Conservation (phyloP, 2,113 vertebrate genomes). For the Labrus mixtus region DNA sequence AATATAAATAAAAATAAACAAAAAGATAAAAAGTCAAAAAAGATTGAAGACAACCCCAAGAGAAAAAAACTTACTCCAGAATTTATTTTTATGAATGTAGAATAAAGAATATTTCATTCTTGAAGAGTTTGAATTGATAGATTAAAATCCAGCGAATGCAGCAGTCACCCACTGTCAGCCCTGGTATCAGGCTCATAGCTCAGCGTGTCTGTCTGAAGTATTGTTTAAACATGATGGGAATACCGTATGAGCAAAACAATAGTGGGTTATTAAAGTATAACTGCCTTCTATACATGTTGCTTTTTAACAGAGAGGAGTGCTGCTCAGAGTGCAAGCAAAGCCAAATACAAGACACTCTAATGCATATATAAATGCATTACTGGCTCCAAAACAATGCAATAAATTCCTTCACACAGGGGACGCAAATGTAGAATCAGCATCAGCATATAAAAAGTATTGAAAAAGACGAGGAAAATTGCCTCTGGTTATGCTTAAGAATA, state of each 20-base stretch:
- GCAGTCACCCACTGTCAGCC: slow-evolving; percentile 9
- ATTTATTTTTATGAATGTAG: slow-evolving; percentile 8
- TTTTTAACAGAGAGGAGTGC: not conserved
- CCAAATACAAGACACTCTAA: not conserved
- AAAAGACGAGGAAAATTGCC: too few relatives aligned
- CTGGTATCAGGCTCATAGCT: slow-evolving; percentile 8
- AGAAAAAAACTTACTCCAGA: not conserved
- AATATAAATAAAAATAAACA: not conserved
- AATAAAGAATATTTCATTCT: not conserved
- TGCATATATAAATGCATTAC: not conserved
- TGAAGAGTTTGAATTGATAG: too few relatives aligned
- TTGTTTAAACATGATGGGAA: slow-evolving; percentile 19
- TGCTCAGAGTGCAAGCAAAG: not conserved
- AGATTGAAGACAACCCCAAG: not conserved
- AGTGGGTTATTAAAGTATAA: not conserved
- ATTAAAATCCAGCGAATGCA: slow-evolving; percentile 8
- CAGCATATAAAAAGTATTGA: too few relatives aligned
- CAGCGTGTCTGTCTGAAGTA: not conserved
- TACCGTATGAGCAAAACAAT: not conserved
- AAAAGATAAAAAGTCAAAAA: not conserved
- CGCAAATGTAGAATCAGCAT: too few relatives aligned
- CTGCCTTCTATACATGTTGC: not conserved
- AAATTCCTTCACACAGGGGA: not conserved
- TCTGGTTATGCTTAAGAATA: too few relatives aligned
- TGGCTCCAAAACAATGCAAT: not conserved